These are phyloP conservation scores for Didymodactylos carnosus DNA, from an alignment of 2,888 invertebrate species.

Conservation along the genomic window DNA sequence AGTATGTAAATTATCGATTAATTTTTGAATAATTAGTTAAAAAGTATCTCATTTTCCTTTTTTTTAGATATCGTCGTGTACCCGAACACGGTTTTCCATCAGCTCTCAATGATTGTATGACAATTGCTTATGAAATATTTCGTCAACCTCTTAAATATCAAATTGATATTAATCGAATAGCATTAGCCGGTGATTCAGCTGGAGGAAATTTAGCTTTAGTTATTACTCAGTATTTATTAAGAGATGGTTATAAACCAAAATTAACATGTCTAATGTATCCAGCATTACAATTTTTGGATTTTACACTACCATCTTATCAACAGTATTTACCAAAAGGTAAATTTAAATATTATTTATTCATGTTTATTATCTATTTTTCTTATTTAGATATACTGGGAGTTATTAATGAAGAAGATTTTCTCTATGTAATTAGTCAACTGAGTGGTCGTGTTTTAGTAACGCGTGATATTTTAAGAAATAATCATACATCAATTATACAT, in stretches of 20 bases:
- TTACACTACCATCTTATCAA: conserved; percentile 4
- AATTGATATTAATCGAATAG: background rate
- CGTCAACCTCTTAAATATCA: background rate
- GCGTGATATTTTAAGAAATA: conserved; percentile 1
- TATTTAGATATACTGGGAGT: conserved; percentile 4
- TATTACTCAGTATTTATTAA: background rate
- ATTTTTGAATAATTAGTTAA: no score
- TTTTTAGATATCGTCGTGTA: background rate
- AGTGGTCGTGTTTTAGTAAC: conserved; percentile 4
- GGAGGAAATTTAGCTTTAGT: conserved; percentile 4
- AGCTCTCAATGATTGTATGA: background rate
- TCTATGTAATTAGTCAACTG: conserved; percentile 1
- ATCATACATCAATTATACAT: background rate
- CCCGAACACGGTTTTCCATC: conserved; percentile 2
- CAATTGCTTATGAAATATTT: background rate
- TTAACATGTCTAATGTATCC: conserved; percentile 6
- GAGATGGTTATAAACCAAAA: background rate
- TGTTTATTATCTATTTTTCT: no score
- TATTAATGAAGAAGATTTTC: conserved; percentile 3
- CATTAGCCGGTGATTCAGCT: conserved; percentile 4
- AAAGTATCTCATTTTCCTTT: no score
- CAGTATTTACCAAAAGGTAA: conserved; percentile 3
- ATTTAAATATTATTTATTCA: no score
- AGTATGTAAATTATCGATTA: no score
- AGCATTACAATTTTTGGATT: conserved; percentile 8